Conservation (phyloP, 2,888 invertebrate species). For the Villa cingulata region DNA sequence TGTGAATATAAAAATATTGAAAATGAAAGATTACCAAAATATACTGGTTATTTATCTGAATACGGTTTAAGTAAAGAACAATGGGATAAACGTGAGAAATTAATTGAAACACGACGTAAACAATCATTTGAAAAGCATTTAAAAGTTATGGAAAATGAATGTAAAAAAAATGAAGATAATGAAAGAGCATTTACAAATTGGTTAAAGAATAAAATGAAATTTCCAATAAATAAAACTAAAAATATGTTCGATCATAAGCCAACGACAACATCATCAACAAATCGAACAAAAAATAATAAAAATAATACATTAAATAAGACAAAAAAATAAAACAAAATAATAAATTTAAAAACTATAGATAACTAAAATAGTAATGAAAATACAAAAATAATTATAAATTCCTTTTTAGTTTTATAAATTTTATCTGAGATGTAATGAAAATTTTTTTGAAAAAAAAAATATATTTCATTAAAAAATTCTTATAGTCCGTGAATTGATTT, state of each 20-base stretch:
- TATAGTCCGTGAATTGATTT: no score
- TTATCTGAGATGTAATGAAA: no score
- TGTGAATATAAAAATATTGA: slow-evolving; percentile 34
- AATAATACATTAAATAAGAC: neutral
- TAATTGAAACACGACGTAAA: slow-evolving; percentile 27
- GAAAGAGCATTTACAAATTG: slow-evolving; percentile 42
- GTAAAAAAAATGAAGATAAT: slow-evolving; percentile 38
- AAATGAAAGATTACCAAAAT: slow-evolving; percentile 36
- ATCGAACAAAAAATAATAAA: no score
- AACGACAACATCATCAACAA: neutral
- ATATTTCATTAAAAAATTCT: no score
- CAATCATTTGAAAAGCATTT: slow-evolving; percentile 25
- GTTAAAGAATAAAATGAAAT: slow-evolving; percentile 37
- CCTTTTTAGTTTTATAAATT: no score
- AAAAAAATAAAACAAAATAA: neutral
- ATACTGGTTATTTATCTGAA: slow-evolving; percentile 41
- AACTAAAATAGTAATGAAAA: no score
- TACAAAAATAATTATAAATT: no score
- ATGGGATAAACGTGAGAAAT: slow-evolving; percentile 33
- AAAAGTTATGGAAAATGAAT: slow-evolving; percentile 34
- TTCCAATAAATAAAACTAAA: slow-evolving; percentile 31
- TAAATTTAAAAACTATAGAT: no score
- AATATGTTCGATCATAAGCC: slow-evolving; percentile 30
- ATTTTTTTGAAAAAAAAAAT: no score
- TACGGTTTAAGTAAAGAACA: slow-evolving; percentile 40